Evolutionary conservation across 2,113 vertebrate genomes (phyloP).

Genomic region (Oceanodroma tethys): DNA sequence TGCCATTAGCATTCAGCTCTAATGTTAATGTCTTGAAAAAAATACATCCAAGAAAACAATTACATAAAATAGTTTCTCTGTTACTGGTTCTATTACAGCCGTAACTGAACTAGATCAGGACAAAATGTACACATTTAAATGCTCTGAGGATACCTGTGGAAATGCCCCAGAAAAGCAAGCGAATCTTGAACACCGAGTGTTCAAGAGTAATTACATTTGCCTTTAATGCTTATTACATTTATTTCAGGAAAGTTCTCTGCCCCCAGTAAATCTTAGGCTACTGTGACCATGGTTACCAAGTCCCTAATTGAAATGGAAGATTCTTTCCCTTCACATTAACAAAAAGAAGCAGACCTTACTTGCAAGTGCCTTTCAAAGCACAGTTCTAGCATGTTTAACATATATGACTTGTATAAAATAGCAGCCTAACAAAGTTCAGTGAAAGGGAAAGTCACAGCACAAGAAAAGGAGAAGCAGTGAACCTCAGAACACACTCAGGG

Average conservation of each 20-base stretch:
- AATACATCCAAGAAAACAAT: background rate
- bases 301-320: background rate
- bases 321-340: background rate
- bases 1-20: background rate
- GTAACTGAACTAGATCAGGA: background rate
- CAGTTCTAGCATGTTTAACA: background rate
- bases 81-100: background rate
- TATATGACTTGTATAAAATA: background rate
- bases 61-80: background rate
- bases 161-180: background rate
- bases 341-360: background rate
- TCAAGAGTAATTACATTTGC: background rate
- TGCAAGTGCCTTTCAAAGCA: background rate
- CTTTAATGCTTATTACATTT: background rate
- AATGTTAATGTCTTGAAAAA: background rate
- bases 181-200: background rate
- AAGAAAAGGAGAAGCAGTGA: background rate
- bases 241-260: constrained; percentile 14
- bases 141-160: constrained; percentile 23
- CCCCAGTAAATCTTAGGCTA: background rate
- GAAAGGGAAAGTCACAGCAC: background rate
- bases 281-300: rapidly evolving
- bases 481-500: background rate
- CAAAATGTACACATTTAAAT: background rate
- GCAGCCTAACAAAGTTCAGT: background rate